Evolutionary conservation across 2,888 invertebrate species (phyloP).

Genomic region (Acronicta alni): DNA sequence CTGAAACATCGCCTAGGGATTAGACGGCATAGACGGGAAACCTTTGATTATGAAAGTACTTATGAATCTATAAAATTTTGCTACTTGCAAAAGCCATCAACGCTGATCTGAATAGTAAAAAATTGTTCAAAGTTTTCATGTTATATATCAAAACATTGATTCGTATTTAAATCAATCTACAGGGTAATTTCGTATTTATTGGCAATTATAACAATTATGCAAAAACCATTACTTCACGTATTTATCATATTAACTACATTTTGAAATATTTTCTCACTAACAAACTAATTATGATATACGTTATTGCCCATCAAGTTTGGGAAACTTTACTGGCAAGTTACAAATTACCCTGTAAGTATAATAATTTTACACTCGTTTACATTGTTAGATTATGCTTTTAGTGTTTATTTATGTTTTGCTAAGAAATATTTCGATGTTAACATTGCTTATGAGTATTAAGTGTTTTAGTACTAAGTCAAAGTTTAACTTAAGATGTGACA

Average conservation of each 20-base stretch:
- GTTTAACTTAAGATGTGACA: conserved; percentile 31
- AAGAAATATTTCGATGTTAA: conserved; percentile 47
- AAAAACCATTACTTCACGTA: too few species aligned
- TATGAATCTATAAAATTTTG: conserved; percentile 64
- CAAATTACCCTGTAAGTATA: too few species aligned
- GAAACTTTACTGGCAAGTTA: too few species aligned
- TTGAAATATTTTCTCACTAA: too few species aligned
- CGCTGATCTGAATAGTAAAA: conserved; percentile 37
- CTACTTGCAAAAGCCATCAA: conserved; percentile 43
- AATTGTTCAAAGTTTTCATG: conserved; percentile 17
- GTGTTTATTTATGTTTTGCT: conserved; percentile 38
- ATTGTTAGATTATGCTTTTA: conserved; percentile 42
- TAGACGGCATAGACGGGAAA: conserved; percentile 53
- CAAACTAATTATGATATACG: too few species aligned
- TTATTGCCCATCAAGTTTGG: too few species aligned
- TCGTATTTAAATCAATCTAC: not conserved
- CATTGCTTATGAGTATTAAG: conserved; percentile 48
- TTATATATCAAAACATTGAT: conserved; percentile 36
- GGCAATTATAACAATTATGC: conserved; percentile 34
- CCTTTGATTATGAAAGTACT: conserved; percentile 54
- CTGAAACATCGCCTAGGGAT: conserved; percentile 84
- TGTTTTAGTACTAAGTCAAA: conserved; percentile 41
- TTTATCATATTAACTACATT: too few species aligned
- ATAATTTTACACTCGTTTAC: conserved; percentile 53
- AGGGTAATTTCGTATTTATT: conserved; percentile 27